Percentiles rank a stretch among this genome's conserved stretches.
These are phyloP conservation scores for Loris lydekkerianus DNA, from an alignment of 2,797 vertebrate species.

Conservation along the genomic window DNA sequence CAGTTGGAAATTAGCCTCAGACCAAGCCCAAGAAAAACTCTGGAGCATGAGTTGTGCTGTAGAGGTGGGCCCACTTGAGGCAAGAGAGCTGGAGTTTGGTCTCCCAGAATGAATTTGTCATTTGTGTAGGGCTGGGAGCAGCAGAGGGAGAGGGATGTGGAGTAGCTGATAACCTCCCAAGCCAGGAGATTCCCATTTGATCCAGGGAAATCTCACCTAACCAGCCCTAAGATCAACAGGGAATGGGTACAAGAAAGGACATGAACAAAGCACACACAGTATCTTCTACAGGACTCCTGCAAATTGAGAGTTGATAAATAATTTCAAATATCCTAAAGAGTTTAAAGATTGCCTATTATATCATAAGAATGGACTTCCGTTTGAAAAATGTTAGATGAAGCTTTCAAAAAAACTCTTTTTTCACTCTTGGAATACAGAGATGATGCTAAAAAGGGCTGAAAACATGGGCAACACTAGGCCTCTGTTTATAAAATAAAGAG, in stretches of 20 bases:
- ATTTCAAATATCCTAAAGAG: not conserved
- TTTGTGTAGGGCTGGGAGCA: not conserved
- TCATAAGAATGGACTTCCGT: not conserved
- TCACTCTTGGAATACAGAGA: not conserved
- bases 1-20: not conserved
- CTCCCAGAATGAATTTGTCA: not conserved
- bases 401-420: not conserved
- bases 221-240: not conserved
- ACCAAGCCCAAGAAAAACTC: too few relatives aligned
- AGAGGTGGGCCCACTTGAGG: not conserved
- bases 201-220: not conserved
- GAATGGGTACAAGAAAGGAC: not conserved
- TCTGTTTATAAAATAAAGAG: not conserved
- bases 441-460: not conserved
- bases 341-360: not conserved
- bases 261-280: not conserved
- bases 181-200: not conserved
- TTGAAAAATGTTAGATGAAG: constrained; percentile 53
- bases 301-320: too few relatives aligned
- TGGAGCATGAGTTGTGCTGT: not conserved
- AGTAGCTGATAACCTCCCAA: not conserved
- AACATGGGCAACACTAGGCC: not conserved
- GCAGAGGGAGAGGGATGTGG: not conserved
- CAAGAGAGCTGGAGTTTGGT: not conserved
- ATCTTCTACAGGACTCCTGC: not conserved